Base-by-base conservation (phyloP, 2,113 vertebrate genomes). In the Pao palembangensis region DNA sequence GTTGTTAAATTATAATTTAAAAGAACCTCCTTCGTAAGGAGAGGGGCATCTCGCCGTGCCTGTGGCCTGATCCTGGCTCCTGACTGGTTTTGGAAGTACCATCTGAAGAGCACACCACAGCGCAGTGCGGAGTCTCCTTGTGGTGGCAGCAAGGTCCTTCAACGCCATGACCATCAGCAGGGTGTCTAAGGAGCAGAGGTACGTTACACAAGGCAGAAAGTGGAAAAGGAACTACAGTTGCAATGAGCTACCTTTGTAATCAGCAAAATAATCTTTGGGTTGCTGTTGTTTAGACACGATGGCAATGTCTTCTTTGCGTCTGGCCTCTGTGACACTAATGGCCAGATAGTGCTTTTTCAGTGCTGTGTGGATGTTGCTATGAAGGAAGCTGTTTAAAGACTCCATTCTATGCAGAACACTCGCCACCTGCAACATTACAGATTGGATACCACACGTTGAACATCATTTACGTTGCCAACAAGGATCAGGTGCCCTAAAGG, bases 91-190 rank as follows among this genome's bases (percentile, higher is more conserved):
- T 0, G 82, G 87, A 43, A 90, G 58, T 0, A 84, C 87, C 82
- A 82, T 82, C 73, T 92, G 90, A 19, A 91, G 73, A 6, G 89
- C 87, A 31, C 83, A 89, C 89, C 90, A 91, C 64, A 93, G 75
- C 31, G 84, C 82, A 1, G 81, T 89, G 44, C 90, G 71, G 23
- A 88, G 81, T 59, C 65, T 88, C 69, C 79, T 85, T 7, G 92
- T 93, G 58, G 83, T 70, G 17, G 51, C 54, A 51, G 71, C 54
- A 0, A 93, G 81, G 34, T 91, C 88, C 61, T 84, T 88, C 20
- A 92, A 67, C 4, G 89, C 85, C 5, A 70, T 51, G 42, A 75
- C 78, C 79, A 90, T 20, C 55, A 85, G 55, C 38, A 87, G 18
- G n/a, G 76, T 61, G 44, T 88, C 92, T 92, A 31, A 19, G 21